phyloP scores from a whole-genome alignment of 2,797 vertebrate species.

The Poeciliopsis infans region DNA sequence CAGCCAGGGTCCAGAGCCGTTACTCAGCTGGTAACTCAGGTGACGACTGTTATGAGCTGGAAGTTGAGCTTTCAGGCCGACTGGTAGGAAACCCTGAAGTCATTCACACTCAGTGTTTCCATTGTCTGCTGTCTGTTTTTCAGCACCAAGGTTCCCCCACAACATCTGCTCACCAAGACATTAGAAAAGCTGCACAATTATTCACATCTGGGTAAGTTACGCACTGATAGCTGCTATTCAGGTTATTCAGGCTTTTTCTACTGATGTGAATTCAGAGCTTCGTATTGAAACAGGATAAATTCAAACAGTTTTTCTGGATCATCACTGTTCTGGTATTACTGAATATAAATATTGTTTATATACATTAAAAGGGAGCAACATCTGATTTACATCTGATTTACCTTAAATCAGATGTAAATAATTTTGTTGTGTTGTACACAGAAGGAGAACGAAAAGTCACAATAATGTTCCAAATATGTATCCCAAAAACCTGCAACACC shows the following conservation, averaged over 20 bases:
- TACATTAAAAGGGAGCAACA: too few relatives aligned
- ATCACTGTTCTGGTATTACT: not conserved
- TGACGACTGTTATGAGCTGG: conserved; percentile 58
- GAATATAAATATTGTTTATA: not conserved
- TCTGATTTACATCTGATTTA: too few relatives aligned
- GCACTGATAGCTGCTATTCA: not conserved
- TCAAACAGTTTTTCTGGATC: not conserved
- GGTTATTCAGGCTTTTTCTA: not conserved
- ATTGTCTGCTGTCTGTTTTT: conserved; percentile 59
- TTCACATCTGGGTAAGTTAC: not conserved
- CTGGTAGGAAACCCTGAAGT: conserved; percentile 63
- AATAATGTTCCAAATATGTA: not conserved
- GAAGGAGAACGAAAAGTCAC: not conserved
- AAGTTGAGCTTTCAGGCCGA: conserved; percentile 58
- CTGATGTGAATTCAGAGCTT: not conserved
- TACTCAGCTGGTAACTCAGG: conserved; percentile 69
- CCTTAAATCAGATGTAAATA: not conserved
- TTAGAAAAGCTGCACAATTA: conserved; percentile 20
- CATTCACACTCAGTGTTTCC: conserved; percentile 65
- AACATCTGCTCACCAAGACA: conserved; percentile 32
- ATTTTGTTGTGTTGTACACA: not conserved
- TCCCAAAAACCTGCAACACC: not conserved
- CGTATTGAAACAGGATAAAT: not conserved
- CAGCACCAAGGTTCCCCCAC: conserved; percentile 17
- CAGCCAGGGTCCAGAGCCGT: conserved; percentile 42